Base-by-base conservation (phyloP, 1,140 invertebrate species). In the Cephus cinctus region DNA sequence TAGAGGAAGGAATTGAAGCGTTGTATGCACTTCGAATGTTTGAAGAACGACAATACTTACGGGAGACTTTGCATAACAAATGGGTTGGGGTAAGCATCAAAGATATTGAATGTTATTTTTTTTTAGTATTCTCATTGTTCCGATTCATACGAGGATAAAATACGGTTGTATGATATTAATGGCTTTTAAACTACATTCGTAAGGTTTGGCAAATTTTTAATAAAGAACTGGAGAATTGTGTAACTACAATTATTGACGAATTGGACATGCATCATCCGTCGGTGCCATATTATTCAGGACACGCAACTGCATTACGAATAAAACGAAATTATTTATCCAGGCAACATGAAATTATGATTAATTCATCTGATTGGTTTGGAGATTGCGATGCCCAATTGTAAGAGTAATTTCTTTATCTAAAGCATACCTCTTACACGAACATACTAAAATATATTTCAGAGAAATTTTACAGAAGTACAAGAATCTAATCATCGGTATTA, bases 181-280 rank as follows among this genome's bases (percentile, higher is more conserved):
- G 18, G n/a, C n/a, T n/a, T n/a, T n/a, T 27, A 46, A 4, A 36
- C 38, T 1, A 5, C 59, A 74, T 70, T 55, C 72, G 79, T 25
- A 61, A 88, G 73, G 79, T 90, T 2, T 92, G 87, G 79, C 76
- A 81, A 34, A 81, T 90, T 68, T 91, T 93, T 65, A 81, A 80
- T 44, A 76, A 84, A 19, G 89, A 92, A 63, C 82, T 93, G 6
- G 43, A 67, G 47, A 35, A 16, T 39, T 64, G 50, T 27, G 6
- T 6, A 27, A 27, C 15, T 6, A 12, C 86, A 40, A 76, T 88
- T 48, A 77, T 86, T 1, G 65, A 78, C 25, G 80, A 81, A 42
- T 76, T 80, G 2, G 75, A 83, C 19, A 64, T 77, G 12, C 75
- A 83, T 41, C 79, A 84, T 2, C 75, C 81, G 0, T 78, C 79